A percentile compares a stretch with the other conserved stretches of the same genome.
Conservation (phyloP, 2,113 vertebrate species). For the Polyodon spathula region DNA sequence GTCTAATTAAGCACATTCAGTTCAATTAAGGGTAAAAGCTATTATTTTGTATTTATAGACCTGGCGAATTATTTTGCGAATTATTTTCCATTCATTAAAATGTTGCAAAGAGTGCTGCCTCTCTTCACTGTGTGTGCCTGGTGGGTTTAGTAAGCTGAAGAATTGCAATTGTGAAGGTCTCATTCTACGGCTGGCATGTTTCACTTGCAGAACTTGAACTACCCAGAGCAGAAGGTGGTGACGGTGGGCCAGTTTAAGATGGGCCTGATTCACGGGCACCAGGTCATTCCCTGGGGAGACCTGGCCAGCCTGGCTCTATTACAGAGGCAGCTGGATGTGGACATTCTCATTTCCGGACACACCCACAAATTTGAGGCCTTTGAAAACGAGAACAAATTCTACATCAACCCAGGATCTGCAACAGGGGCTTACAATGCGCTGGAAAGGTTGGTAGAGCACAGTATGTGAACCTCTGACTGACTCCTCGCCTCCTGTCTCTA, state of each 20-base stretch:
- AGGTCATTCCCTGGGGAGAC: constrained; percentile 97
- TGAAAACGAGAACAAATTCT: constrained; percentile 98
- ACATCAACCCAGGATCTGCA: constrained; percentile 95
- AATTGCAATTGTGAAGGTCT: background rate
- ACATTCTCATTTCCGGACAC: constrained; percentile 97
- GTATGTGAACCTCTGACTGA: no score
- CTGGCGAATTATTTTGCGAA: no score
- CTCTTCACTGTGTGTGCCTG: background rate
- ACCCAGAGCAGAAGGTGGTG: constrained; percentile 97
- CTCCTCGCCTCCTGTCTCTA: no score
- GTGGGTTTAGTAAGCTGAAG: background rate
- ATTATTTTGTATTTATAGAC: no score
- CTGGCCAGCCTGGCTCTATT: constrained; percentile 91
- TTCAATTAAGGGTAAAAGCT: no score
- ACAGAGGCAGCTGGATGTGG: constrained; percentile 92
- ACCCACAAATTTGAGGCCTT: constrained; percentile 98
- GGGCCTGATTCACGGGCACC: constrained; percentile 94
- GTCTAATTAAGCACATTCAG: no score
- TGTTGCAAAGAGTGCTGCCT: no score
- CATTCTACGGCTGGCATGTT: background rate
- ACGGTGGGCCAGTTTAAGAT: constrained; percentile 98
- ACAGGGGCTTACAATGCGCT: constrained; percentile 95
- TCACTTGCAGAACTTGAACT: constrained; percentile 81
- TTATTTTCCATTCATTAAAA: background rate
- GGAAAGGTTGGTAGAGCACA: constrained; percentile 87